A percentile compares a stretch with the other conserved stretches of the same genome.
Evolutionary conservation across 1,140 invertebrate species (phyloP).

Genomic region (Pachypeltis micranthus): DNA sequence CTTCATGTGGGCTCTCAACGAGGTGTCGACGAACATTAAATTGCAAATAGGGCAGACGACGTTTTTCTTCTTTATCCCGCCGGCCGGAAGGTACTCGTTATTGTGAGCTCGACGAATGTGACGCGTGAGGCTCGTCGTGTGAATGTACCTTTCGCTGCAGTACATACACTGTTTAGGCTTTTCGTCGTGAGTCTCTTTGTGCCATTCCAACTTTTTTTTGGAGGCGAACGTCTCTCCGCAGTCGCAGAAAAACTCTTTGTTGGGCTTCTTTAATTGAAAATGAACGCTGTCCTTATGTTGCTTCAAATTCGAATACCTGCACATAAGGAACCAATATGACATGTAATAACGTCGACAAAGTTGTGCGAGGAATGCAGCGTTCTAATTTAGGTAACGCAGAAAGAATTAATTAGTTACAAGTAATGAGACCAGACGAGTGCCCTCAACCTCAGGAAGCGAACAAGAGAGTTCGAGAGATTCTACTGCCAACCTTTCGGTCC

Average conservation of each 20-base stretch:
- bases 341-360: too few species aligned
- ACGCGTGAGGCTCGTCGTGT: constrained; percentile 63
- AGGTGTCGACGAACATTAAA: constrained; percentile 61
- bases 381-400: too few species aligned
- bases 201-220: constrained; percentile 68
- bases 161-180: constrained; percentile 70
- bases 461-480: too few species aligned
- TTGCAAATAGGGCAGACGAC: constrained; percentile 70
- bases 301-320: constrained; percentile 61
- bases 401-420: too few species aligned
- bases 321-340: too few species aligned
- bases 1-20: constrained; percentile 65
- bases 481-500: too few species aligned
- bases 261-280: constrained; percentile 49
- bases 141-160: constrained; percentile 73
- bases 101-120: constrained; percentile 73
- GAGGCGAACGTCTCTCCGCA: constrained; percentile 70
- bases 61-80: constrained; percentile 46
- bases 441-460: too few species aligned
- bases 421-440: too few species aligned
- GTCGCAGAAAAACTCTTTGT: constrained; percentile 65
- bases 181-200: constrained; percentile 68
- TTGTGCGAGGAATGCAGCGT: too few species aligned
- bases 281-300: constrained; percentile 65
- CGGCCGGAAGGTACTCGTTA: constrained; percentile 53